Evolutionary conservation across 2,888 invertebrate genomes (phyloP).

Genomic region (Dasypolia templi): DNA sequence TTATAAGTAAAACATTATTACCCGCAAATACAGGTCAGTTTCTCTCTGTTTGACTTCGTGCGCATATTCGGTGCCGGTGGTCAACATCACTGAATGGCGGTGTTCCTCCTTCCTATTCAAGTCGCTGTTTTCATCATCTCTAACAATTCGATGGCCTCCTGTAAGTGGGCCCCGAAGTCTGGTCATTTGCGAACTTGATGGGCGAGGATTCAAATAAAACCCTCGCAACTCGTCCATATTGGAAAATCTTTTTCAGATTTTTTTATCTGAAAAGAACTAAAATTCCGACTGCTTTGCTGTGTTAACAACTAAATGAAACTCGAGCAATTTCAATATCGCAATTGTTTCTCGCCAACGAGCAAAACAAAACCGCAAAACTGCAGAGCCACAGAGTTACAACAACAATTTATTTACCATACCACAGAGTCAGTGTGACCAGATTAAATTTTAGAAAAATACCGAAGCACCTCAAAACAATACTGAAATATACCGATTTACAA

Average conservation of each 20-base stretch:
- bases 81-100: conserved; percentile 75
- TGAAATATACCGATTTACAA: too few species aligned
- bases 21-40: conserved; percentile 80
- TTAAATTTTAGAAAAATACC: too few species aligned
- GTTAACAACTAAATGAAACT: background rate
- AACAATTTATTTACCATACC: too few species aligned
- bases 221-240: conserved; percentile 81
- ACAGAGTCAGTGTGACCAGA: too few species aligned
- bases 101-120: conserved; percentile 80
- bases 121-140: conserved; percentile 75
- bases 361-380: background rate
- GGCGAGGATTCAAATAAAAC: conserved; percentile 81
- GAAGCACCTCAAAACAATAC: too few species aligned
- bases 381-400: background rate
- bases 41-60: conserved; percentile 80
- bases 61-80: conserved; percentile 81
- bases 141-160: conserved; percentile 79
- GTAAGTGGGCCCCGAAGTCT: conserved; percentile 82
- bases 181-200: conserved; percentile 74
- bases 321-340: background rate
- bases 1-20: conserved; percentile 55
- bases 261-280: background rate
- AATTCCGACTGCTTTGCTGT: background rate
- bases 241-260: conserved; percentile 39
- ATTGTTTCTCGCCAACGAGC: background rate